A percentile compares a stretch with the other conserved stretches of the same genome.
phyloP scores from a whole-genome alignment of 2,888 invertebrate genomes.

The Horisme vitalbata region DNA sequence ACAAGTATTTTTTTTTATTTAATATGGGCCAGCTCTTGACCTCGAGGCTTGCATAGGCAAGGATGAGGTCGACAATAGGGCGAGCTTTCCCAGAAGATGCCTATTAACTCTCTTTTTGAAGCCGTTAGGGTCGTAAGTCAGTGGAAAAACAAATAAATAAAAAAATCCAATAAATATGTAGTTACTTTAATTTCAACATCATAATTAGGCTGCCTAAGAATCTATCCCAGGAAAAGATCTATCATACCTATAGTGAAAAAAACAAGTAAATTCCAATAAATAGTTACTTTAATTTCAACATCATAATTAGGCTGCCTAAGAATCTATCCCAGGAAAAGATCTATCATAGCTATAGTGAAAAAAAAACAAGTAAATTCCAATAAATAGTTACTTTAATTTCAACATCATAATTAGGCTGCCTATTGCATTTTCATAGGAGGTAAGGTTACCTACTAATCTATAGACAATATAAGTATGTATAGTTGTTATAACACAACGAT shows the following conservation, averaged over 20 bases:
- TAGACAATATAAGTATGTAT: too few species aligned
- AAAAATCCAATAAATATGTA: constrained; percentile 18
- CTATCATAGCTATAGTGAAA: background rate
- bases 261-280: constrained; percentile 11
- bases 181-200: constrained; percentile 20
- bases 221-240: too few species aligned
- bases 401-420: constrained; percentile 1
- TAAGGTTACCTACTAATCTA: too few species aligned
- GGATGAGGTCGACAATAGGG: too few species aligned
- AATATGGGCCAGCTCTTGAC: too few species aligned
- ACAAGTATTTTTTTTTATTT: too few species aligned
- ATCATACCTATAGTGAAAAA: background rate
- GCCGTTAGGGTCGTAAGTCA: constrained; percentile 14
- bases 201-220: too few species aligned
- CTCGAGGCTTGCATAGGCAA: too few species aligned
- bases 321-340: too few species aligned
- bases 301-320: too few species aligned
- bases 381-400: constrained; percentile 24
- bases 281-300: constrained; percentile 21
- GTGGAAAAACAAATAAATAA: background rate
- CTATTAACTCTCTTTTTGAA: constrained; percentile 20
- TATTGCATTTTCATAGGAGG: background rate
- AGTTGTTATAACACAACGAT: too few species aligned
- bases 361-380: constrained; percentile 1
- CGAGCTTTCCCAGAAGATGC: too few species aligned